Percentiles rank a stretch among this genome's conserved stretches.
Evolutionary conservation across 2,888 invertebrate species (phyloP).

Genomic region (Elmis aenea): DNA sequence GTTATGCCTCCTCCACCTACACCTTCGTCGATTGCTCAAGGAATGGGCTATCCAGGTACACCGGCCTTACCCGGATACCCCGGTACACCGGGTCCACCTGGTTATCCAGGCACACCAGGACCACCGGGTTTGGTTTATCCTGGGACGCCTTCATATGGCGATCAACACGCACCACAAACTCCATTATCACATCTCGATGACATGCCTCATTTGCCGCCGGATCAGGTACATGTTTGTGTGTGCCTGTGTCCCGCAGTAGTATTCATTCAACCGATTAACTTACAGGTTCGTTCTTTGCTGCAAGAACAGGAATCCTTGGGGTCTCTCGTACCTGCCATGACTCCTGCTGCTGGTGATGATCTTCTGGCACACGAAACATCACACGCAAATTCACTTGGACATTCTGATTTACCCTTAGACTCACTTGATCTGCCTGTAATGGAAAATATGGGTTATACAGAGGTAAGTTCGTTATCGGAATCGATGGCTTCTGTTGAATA

Average conservation of each 20-base stretch:
- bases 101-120: slow-evolving; percentile 31
- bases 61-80: slow-evolving; percentile 23
- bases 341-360: slow-evolving; percentile 39
- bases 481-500: too few species aligned
- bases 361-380: slow-evolving; percentile 34
- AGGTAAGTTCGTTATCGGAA: too few species aligned
- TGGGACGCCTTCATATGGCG: slow-evolving; percentile 29
- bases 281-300: slow-evolving; percentile 40
- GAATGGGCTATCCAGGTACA: slow-evolving; percentile 25
- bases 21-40: slow-evolving; percentile 36
- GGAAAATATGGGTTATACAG: slow-evolving; percentile 61
- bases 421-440: slow-evolving; percentile 45
- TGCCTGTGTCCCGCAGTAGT: too few species aligned
- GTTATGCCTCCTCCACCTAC: slow-evolving; percentile 36
- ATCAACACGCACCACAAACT: slow-evolving; percentile 40
- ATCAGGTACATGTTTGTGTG: slow-evolving; percentile 53
- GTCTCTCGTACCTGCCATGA: slow-evolving; percentile 38
- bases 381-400: slow-evolving; percentile 21
- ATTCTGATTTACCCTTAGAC: slow-evolving; percentile 30
- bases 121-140: slow-evolving; percentile 34
- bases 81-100: slow-evolving; percentile 34
- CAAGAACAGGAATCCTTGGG: slow-evolving; percentile 42
- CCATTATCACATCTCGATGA: slow-evolving; percentile 48
- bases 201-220: slow-evolving; percentile 60
- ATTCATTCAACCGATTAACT: slow-evolving; percentile 1